Conservation (phyloP, 2,888 invertebrate species). For the Endotricha flammealis region DNA sequence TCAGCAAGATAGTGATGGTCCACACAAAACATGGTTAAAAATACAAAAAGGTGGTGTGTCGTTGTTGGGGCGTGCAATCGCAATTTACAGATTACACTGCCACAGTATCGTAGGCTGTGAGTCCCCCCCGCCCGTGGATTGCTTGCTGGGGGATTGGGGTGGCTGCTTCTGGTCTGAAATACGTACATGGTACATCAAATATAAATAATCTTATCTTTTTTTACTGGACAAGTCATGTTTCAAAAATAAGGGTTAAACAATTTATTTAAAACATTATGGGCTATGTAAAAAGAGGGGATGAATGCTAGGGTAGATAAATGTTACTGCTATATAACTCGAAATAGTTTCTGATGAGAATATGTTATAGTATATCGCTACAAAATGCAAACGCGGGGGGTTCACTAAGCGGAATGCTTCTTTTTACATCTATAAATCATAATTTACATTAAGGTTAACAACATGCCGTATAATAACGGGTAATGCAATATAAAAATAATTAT, state of each 20-base stretch:
- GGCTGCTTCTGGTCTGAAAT: conserved; percentile 91
- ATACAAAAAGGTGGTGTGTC: conserved; percentile 30
- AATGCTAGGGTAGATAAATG: too few relatives aligned
- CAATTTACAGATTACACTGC: conserved; percentile 96
- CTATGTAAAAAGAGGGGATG: too few relatives aligned
- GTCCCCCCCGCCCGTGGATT: conserved; percentile 88
- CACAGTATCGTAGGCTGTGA: conserved; percentile 99
- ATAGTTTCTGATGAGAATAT: too few relatives aligned
- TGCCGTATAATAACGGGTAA: conserved; percentile 33
- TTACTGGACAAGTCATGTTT: too few relatives aligned
- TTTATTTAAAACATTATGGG: too few relatives aligned
- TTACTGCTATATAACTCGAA: too few relatives aligned
- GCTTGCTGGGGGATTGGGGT: conserved; percentile 88
- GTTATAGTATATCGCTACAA: too few relatives aligned
- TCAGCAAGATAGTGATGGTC: conserved; percentile 53
- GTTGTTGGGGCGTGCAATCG: conserved; percentile 23
- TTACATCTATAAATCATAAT: too few relatives aligned
- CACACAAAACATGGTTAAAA: conserved; percentile 31
- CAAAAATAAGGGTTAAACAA: too few relatives aligned
- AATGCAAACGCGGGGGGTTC: too few relatives aligned
- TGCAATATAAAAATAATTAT: conserved; percentile 30
- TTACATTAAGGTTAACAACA: conserved; percentile 17
- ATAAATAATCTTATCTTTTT: too few relatives aligned
- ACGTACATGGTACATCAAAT: conserved; percentile 19
- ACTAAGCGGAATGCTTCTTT: too few relatives aligned